Evolutionary conservation across 2,797 vertebrate species (phyloP).

Genomic region (Silurus aristotelis): DNA sequence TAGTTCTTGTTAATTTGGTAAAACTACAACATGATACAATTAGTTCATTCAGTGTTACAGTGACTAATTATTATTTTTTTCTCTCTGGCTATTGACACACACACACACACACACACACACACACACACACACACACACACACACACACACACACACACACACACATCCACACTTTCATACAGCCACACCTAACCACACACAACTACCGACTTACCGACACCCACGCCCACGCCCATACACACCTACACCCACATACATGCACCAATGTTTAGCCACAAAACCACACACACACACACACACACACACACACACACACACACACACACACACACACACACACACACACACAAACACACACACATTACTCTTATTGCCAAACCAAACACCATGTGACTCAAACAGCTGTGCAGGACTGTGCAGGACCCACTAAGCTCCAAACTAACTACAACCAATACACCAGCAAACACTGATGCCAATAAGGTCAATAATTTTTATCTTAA

Average conservation of each 20-base stretch:
- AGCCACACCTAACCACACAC: not conserved
- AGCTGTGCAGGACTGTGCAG: constrained; percentile 8
- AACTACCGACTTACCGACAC: not conserved
- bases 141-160: not conserved
- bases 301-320: not conserved
- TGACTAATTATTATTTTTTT: not conserved
- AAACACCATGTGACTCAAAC: constrained; percentile 3
- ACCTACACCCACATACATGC: not conserved
- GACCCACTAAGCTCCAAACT: not conserved
- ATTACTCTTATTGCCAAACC: not conserved
- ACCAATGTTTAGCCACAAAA: too few relatives aligned
- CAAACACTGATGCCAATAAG: not conserved
- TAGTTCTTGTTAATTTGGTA: not conserved
- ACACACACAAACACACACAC: not conserved
- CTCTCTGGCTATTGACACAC: not conserved
- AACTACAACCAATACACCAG: not conserved
- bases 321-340: constrained; percentile 2
- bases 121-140: too few relatives aligned
- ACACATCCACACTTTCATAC: too few relatives aligned
- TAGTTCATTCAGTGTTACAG: not conserved
- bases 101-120: not conserved
- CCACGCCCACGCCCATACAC: not conserved
- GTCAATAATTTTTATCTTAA: not conserved
- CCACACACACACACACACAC: not conserved
- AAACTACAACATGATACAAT: not conserved